phyloP scores from a whole-genome alignment of 2,113 vertebrate genomes.

The Lipotes vexillifer region DNA sequence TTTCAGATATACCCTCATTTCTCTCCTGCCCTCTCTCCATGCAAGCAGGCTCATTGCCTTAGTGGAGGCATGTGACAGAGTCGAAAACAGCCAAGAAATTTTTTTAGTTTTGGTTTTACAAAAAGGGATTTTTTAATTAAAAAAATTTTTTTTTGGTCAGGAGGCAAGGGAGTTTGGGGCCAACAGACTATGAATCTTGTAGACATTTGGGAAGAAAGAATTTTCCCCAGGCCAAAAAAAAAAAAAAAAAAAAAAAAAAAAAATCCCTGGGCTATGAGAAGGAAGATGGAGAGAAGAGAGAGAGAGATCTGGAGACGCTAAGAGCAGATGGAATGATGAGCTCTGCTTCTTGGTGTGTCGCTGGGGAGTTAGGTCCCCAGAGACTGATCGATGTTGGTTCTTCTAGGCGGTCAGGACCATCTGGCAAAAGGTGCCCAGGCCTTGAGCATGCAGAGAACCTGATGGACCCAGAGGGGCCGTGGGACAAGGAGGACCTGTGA shows the following conservation, averaged over 20 bases:
- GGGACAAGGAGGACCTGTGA: neutral
- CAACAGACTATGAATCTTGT: neutral
- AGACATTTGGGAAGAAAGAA: constrained; percentile 19
- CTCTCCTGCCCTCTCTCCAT: neutral
- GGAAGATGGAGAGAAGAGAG: neutral
- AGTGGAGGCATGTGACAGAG: neutral
- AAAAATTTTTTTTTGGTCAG: neutral
- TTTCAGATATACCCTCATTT: neutral
- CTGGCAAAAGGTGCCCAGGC: neutral
- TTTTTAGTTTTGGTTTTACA: neutral
- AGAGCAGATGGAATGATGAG: neutral
- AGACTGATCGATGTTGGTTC: neutral
- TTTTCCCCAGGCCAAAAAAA: neutral
- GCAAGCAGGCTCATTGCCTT: neutral
- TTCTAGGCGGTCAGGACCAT: neutral
- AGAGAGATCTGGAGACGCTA: neutral
- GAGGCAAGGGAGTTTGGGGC: neutral
- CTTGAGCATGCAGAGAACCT: neutral
- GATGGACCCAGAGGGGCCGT: neutral
- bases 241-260: neutral
- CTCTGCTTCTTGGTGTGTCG: neutral
- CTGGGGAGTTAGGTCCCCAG: neutral
- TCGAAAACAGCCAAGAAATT: neutral
- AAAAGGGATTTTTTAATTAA: neutral
- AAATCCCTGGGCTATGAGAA: neutral